Evolutionary conservation across 2,888 invertebrate species (phyloP), one percentile per base, ranked within the genome.

Genomic region (Chaetogeoica ovagalla): DNA sequence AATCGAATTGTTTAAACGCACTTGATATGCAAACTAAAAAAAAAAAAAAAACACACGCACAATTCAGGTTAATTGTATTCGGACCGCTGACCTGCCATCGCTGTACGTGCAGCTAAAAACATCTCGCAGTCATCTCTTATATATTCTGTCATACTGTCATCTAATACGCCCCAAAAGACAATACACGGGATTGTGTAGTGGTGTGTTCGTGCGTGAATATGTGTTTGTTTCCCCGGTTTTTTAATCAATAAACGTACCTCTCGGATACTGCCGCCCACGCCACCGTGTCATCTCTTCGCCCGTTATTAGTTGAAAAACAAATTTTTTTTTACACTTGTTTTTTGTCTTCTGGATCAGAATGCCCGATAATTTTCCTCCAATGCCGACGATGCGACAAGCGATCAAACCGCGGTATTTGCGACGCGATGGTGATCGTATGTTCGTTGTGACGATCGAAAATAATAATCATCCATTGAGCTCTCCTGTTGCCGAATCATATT

Each of bases 211-310:
- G 75, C 17, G 13, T 8, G n/a, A 11, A 43, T 43, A 23, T 52
- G 68, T 69, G 68, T 69, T 76, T 77, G 76, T 69, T 77, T 68
- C 55, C 21, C 62, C 37, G 5, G n/a, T 52, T 48, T 77, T 77
- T 77, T 77, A 77, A 77, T 77, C 77, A 77, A 77, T 77, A 77
- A 21, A 77, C 52, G 48, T 21, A 69, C 69, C 62, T 66, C 65
- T 7, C 66, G 23, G 13, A 39, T 39, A 39, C 19, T 57, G n/a
- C 59, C 39, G 9, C 19, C 48, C 17, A 23, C 39, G 9, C 19
- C 15, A 23, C 55, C 7, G 30, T 30, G n/a, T 43, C 11, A 13
- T 1, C 48, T 48, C 48, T 1, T 13, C 19, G 19, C 19, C 17
- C 30, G 69, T 30, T 11, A 17, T 30, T 15, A 30, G 19, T 69